Base-by-base conservation (phyloP, 2,888 invertebrate species). In the Schrankia costaestrigalis region DNA sequence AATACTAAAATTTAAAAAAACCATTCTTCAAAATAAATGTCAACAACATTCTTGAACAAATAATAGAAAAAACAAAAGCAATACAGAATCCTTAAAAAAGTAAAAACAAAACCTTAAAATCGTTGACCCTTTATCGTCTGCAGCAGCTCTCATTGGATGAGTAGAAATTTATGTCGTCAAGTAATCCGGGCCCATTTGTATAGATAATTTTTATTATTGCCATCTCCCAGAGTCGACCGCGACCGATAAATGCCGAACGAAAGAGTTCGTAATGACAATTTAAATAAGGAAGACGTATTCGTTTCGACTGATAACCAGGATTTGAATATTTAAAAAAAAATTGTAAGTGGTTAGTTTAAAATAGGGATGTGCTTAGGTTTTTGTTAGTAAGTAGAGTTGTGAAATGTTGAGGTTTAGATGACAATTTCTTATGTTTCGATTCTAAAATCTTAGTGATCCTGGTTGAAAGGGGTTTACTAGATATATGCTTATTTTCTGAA, bases 121-220 rank as follows among this genome's bases (percentile, higher is more conserved):
- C 82, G 78, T 80, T 85, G 86, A 84, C 85, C 85, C 85, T 84
- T 86, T 85, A 84, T 84, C 84, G 79, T 63, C 52, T 68, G 63
- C 63, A 66, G 65, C 81, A 80, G 81, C 76, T 58, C 77, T 84
- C 85, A 84, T 86, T 82, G 85, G 81, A 70, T 75, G 73, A 77
- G 65, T 81, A 83, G 81, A 80, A 87, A 87, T 87, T 87, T 87
- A 87, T 87, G 86, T 85, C 82, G 78, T 57, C 71, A 71, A 83
- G 84, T 87, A 87, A 87, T 87, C 86, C 86, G 60, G 70, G 56
- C 78, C 86, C 85, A 86, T 87, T 87, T 87, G 86, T 87, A 87
- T 86, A 86, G 87, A 87, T 87, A 87, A 87, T 87, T 87, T 87
- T 87, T 87, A 87, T 87, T 87, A 87, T 87, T 87, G 86, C 85